Base-by-base conservation (phyloP, 2,888 invertebrate genomes). In the Folsomia manolachei region DNA sequence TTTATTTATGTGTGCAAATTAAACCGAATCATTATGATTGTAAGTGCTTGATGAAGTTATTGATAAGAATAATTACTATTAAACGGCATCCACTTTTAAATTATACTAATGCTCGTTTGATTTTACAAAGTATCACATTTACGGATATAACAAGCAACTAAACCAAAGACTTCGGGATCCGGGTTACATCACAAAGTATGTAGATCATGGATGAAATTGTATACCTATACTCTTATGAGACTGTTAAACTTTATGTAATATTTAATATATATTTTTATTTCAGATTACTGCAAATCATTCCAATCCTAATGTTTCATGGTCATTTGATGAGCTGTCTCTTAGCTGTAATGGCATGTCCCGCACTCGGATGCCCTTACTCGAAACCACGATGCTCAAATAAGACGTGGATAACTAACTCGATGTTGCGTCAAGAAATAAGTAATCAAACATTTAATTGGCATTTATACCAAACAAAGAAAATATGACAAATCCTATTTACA, bases 81-180 rank as follows among this genome's bases (percentile, higher is more conserved):
- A n/a, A n/a, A 18, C n/a, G 56, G 18, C 18, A 56, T 56, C n/a
- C 4, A 19, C 56, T 7, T 56, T 19, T 56, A 56, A 14, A 56
- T 19, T 11, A 11, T 51, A 14, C 39, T 39, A 39, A 39, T 39
- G 39, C 39, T 9, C n/a, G 51, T 51, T 51, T 11, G 9, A 51
- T 51, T n/a, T 56, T 56, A 19, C 21, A 56, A n/a, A n/a, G 56
- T 56, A 56, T 56, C 56, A 56, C 56, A 19, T 56, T 56, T 56
- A 19, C 21, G 56, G 56, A 56, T 56, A 56, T 56, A 19, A 56
- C 21, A 18, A 56, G n/a, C 19, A 56, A 56, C 4, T 21, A 7
- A 56, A 56, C n/a, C 18, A n/a, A 56, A 19, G n/a, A 18, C 21
- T 21, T 56, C 19, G 56, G 21, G 21, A 18, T 56, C 56, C 56